Percentiles rank a stretch among this genome's conserved stretches.
Conservation (phyloP, 2,888 invertebrate genomes). For the Drosophila sordidula region DNA sequence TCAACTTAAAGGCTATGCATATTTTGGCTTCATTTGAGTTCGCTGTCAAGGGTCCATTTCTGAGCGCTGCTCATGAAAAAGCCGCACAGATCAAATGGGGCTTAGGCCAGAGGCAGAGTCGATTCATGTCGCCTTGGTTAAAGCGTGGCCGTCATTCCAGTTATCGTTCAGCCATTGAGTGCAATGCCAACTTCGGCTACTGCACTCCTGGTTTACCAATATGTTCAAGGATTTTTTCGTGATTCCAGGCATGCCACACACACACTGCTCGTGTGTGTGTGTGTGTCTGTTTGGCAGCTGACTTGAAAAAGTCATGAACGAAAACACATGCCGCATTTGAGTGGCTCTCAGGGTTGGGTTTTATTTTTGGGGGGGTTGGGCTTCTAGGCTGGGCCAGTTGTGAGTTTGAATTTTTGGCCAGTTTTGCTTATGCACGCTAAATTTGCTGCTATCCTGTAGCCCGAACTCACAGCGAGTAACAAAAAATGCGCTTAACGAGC, state of each 20-base stretch:
- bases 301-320: constrained; percentile 49
- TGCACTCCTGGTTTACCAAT: constrained; percentile 81
- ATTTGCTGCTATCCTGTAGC: constrained; percentile 75
- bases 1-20: constrained; percentile 24
- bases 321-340: constrained; percentile 23
- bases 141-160: constrained; percentile 59
- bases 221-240: constrained; percentile 83
- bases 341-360: constrained; percentile 10
- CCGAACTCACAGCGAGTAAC: constrained; percentile 77
- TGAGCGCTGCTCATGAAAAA: constrained; percentile 3
- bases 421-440: constrained; percentile 31
- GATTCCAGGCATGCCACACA: constrained; percentile 56
- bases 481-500: constrained; percentile 67
- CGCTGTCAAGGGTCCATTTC: constrained; percentile 50
- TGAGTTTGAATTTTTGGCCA: constrained; percentile 48
- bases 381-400: neutral
- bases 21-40: constrained; percentile 22
- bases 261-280: neutral
- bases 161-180: constrained; percentile 55
- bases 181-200: constrained; percentile 60
- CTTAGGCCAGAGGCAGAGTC: neutral
- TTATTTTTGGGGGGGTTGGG: neutral
- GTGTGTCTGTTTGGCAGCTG: constrained; percentile 25
- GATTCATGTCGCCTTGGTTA: constrained; percentile 9
- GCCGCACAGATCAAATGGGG: constrained; percentile 2